Evolutionary conservation across 2,113 vertebrate genomes (phyloP).

Genomic region (Cervus canadensis): DNA sequence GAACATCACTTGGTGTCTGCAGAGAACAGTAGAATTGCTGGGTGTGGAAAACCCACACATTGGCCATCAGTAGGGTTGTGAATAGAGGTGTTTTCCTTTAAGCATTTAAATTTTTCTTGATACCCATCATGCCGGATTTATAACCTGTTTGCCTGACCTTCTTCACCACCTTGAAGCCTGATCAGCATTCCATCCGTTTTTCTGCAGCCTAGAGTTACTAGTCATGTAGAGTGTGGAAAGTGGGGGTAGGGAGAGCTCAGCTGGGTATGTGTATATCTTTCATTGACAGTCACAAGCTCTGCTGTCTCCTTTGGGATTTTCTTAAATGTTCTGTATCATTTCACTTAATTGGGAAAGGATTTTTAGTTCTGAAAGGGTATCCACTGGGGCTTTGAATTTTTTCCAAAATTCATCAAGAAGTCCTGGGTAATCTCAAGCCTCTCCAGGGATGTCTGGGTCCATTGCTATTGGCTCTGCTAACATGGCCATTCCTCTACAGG

Average conservation of each 20-base stretch:
- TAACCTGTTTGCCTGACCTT: not conserved
- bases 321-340: not conserved
- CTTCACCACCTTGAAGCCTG: not conserved
- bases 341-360: not conserved
- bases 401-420: not conserved
- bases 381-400: not conserved
- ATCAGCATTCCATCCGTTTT: not conserved
- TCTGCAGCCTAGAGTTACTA: not conserved
- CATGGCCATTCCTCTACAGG: not conserved
- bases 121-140: not conserved
- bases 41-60: not conserved
- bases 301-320: not conserved
- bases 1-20: not conserved
- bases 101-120: not conserved
- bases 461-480: not conserved
- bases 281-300: not conserved
- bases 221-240: no score
- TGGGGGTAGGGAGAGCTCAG: not conserved
- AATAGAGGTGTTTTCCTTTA: not conserved
- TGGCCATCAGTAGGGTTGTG: not conserved
- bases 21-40: not conserved
- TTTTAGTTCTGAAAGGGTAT: not conserved
- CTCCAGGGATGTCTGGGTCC: not conserved
- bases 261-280: not conserved
- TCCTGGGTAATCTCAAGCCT: not conserved